These are phyloP conservation scores for Proteles cristata DNA, from an alignment of 2,113 vertebrate genomes.

Conservation along the genomic window DNA sequence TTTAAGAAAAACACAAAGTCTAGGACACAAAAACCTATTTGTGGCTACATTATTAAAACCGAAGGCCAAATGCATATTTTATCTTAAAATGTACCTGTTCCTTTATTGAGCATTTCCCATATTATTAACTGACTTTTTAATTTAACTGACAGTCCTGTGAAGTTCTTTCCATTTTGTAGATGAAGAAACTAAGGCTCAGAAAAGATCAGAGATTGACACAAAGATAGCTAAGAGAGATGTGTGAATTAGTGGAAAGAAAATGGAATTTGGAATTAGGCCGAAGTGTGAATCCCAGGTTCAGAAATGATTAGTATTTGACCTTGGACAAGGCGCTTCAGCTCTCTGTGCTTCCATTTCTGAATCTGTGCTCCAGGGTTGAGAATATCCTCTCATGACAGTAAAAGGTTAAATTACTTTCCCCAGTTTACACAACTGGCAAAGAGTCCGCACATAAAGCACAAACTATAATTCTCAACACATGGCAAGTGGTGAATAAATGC, in stretches of 20 bases:
- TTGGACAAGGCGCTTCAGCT: not conserved
- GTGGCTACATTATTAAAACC: not conserved
- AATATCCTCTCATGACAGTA: not conserved
- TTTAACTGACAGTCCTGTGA: not conserved
- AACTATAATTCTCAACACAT: not conserved
- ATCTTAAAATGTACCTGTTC: not conserved
- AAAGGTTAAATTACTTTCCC: not conserved
- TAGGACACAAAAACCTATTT: not conserved
- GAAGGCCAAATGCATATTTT: not conserved
- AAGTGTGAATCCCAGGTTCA: not conserved
- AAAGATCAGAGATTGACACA: not conserved
- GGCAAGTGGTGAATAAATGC: not conserved
- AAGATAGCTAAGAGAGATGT: not conserved
- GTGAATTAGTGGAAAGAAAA: not conserved
- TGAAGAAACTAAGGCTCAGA: not conserved
- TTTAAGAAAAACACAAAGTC: not conserved
- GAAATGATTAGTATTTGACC: not conserved
- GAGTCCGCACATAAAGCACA: not conserved
- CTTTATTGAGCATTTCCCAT: not conserved
- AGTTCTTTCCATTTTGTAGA: not conserved
- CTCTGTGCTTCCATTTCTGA: not conserved
- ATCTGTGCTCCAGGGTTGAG: not conserved
- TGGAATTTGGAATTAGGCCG: not conserved
- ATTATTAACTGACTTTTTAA: not conserved
- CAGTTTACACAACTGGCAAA: not conserved